Evolutionary conservation across 2,888 invertebrate genomes (phyloP), one percentile per base, ranked within the genome.

Genomic region (Drosophila meridionalis): DNA sequence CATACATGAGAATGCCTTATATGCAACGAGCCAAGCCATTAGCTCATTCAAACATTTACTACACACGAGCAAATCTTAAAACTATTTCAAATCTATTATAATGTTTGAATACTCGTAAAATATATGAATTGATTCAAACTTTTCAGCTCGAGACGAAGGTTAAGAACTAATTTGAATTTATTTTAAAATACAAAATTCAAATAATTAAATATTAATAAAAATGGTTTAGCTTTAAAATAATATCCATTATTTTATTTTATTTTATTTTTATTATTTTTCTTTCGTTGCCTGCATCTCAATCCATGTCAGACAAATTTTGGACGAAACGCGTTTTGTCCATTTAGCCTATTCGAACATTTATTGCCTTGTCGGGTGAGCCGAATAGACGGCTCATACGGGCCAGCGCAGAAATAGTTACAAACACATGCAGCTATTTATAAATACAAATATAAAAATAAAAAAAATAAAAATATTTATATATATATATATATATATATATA

Each of bases 361-460:
- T 83, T 57, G 87, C 69, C 81, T 67, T 72, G 83, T 83, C 87
- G 76, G 68, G 78, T 78, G 73, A 71, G 73, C 78, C 71, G 61
- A 72, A 60, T 53, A 42, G 58, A 28, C 55, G 14, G n/a, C 40
- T 5, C 5, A 6, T 14, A 14, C 12, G 14, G 28, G 8, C 4
- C 32, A 32, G n/a, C 50, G 7, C 42, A 61, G 45, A 45, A 42
- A 69, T 48, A 72, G 60, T 47, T 59, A 71, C 64, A 63, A 45
- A 50, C 66, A 64, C 61, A 56, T 12, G 20, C 7, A n/a, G 20
- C 2, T 32, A 56, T 55, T 8, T 28, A 55, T 14, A 56, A 2
- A 40, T n/a, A 40, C 9, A 32, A n/a, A n/a, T 50, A 52, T 34
- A 20, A 50, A 20, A 20, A 20, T 20, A 20, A 20, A 20, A 20